These are phyloP conservation scores for Hiodon tergisus DNA, from an alignment of 2,113 vertebrate species.

Conservation along the genomic window DNA sequence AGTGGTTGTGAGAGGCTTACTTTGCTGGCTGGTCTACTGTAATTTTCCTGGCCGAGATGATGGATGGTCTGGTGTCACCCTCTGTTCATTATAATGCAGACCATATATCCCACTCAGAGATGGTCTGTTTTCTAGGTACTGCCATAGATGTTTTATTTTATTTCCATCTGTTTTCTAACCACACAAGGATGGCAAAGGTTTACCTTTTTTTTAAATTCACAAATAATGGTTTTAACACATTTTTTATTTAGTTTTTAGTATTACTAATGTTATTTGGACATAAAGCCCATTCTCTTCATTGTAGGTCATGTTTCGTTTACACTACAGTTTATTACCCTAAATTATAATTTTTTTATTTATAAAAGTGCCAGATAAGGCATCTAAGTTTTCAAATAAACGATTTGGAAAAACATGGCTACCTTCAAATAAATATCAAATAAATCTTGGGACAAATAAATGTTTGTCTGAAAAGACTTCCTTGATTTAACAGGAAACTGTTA, in stretches of 20 bases:
- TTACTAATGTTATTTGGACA: neutral
- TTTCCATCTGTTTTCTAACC: slow-evolving; percentile 2
- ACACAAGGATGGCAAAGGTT: slow-evolving; percentile 42
- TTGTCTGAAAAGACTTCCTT: no score
- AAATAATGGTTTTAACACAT: slow-evolving; percentile 30
- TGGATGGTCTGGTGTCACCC: slow-evolving; percentile 68
- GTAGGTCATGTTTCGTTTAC: no score
- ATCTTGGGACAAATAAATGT: no score
- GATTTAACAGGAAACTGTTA: no score
- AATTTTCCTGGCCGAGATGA: slow-evolving; percentile 67
- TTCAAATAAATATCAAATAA: no score
- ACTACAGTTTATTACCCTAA: no score
- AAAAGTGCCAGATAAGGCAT: no score
- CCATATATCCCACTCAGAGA: slow-evolving; percentile 67
- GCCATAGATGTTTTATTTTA: slow-evolving; percentile 47
- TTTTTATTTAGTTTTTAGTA: neutral
- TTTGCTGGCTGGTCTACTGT: slow-evolving; percentile 46
- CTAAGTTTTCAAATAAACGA: no score
- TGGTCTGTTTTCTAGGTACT: slow-evolving; percentile 64
- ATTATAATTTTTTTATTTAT: no score
- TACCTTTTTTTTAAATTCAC: slow-evolving; percentile 54
- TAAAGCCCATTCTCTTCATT: neutral
- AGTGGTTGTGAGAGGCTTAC: slow-evolving; percentile 50
- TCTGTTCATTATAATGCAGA: slow-evolving; percentile 73
- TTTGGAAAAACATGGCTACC: no score